Conservation (phyloP, 2,888 invertebrate species). For the Eulithis testata region DNA sequence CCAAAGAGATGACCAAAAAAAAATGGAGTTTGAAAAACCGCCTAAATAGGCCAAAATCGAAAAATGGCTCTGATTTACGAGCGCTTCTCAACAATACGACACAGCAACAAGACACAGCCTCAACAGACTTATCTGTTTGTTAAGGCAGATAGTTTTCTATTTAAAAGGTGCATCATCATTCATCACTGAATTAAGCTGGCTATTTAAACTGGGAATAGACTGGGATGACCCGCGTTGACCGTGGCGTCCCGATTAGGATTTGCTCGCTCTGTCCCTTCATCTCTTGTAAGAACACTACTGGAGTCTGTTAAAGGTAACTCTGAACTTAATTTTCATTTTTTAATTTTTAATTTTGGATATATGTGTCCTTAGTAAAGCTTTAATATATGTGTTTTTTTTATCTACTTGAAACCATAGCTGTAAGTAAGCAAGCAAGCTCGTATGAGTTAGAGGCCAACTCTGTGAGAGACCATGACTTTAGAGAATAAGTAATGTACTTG, state of each 20-base stretch:
- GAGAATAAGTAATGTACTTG: conserved; percentile 19
- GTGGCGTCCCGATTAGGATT: conserved; percentile 71
- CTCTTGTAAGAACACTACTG: conserved; percentile 49
- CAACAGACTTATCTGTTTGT: too few relatives aligned
- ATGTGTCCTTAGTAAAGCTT: too few relatives aligned
- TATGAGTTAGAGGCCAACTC: too few relatives aligned
- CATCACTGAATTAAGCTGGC: conserved; percentile 69
- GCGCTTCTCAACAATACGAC: neutral
- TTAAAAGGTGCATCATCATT: conserved; percentile 44
- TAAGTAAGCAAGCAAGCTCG: too few relatives aligned
- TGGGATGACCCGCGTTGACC: conserved; percentile 71
- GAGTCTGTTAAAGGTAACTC: conserved; percentile 5
- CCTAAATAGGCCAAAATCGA: too few relatives aligned
- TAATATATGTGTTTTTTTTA: too few relatives aligned
- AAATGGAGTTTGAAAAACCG: neutral
- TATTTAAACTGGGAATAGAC: conserved; percentile 73
- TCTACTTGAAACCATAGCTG: too few relatives aligned
- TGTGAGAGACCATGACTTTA: too few relatives aligned
- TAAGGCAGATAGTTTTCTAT: conserved; percentile 4
- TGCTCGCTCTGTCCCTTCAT: conserved; percentile 61
- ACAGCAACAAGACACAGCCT: neutral
- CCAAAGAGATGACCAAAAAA: too few relatives aligned
- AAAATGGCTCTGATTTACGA: neutral
- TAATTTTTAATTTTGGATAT: too few relatives aligned
- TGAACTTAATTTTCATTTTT: too few relatives aligned